A percentile compares a stretch with the other conserved stretches of the same genome.
phyloP scores from a whole-genome alignment of 2,113 vertebrate species.

The Myxocyprinus asiaticus region DNA sequence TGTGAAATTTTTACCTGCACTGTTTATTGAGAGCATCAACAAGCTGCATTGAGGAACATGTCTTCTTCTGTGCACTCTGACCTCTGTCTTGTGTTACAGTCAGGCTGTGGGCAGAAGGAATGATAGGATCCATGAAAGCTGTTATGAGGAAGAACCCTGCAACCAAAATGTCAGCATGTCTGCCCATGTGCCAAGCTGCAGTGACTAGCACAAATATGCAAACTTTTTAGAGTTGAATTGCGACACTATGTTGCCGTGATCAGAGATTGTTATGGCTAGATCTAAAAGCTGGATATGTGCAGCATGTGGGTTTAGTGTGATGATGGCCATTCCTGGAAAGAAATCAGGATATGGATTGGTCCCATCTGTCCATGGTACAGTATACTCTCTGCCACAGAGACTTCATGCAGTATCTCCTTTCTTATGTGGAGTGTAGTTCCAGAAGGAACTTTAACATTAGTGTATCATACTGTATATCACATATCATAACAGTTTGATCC shows the following conservation, averaged over 20 bases:
- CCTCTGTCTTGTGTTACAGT: not conserved
- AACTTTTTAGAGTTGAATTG: slow-evolving; percentile 17
- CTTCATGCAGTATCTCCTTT: too few species aligned
- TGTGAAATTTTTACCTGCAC: not conserved
- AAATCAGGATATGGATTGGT: not conserved
- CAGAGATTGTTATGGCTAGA: slow-evolving; percentile 37
- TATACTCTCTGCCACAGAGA: too few species aligned
- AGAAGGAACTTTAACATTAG: too few species aligned
- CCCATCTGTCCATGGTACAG: too few species aligned
- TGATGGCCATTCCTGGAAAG: not conserved
- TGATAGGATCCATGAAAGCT: slow-evolving; percentile 40
- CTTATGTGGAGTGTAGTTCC: too few species aligned
- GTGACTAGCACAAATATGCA: slow-evolving; percentile 17
- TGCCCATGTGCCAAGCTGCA: slow-evolving; percentile 27
- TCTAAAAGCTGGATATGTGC: not conserved
- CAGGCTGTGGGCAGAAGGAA: slow-evolving; percentile 37
- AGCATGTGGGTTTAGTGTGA: slow-evolving; percentile 2
- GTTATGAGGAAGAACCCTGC: slow-evolving; percentile 33
- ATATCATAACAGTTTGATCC: too few species aligned
- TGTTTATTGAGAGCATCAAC: not conserved
- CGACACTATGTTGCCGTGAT: not conserved
- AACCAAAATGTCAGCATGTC: slow-evolving; percentile 44
- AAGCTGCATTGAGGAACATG: too few species aligned
- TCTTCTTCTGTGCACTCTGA: slow-evolving; percentile 22
- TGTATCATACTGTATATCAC: too few species aligned